Evolutionary conservation across 2,113 vertebrate genomes (phyloP).

Genomic region (Gobiocypris rarus): DNA sequence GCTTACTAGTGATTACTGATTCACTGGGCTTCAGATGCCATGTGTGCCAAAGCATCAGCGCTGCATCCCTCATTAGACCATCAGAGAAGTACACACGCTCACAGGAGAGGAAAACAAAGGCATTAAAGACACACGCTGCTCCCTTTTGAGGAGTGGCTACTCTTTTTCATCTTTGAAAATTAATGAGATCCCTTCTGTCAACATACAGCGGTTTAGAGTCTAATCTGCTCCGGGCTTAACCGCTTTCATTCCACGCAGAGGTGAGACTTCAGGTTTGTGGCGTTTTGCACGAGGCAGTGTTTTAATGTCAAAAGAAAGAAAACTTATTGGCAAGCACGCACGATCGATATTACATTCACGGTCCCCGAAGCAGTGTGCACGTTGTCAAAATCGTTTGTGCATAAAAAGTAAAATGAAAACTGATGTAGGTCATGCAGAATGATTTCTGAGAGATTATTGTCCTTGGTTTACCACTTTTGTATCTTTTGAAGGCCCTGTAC

Average conservation of each 20-base stretch:
- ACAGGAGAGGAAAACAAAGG: slow-evolving; percentile 45
- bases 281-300: not conserved
- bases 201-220: slow-evolving; percentile 63
- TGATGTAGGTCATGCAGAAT: slow-evolving; percentile 57
- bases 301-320: slow-evolving; percentile 51
- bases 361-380: slow-evolving; percentile 38
- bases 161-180: slow-evolving; percentile 64
- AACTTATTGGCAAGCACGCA: slow-evolving; percentile 46
- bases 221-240: slow-evolving; percentile 31
- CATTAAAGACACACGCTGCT: slow-evolving; percentile 63
- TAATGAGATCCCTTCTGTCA: slow-evolving; percentile 68
- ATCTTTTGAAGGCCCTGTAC: slow-evolving; percentile 65
- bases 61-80: slow-evolving; percentile 54
- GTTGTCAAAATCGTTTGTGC: slow-evolving; percentile 60
- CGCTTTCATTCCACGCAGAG: slow-evolving; percentile 18
- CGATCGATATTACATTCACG: slow-evolving; percentile 48
- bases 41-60: slow-evolving; percentile 44
- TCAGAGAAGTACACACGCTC: slow-evolving; percentile 54
- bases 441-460: slow-evolving; percentile 62
- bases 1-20: slow-evolving; percentile 41
- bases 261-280: slow-evolving; percentile 32
- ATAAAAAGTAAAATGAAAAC: slow-evolving; percentile 65
- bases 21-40: slow-evolving; percentile 47
- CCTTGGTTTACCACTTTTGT: slow-evolving; percentile 58
- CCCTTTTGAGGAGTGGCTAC: slow-evolving; percentile 58